Conservation (phyloP, 2,797 vertebrate species). For the Pagetopsis macropterus region DNA sequence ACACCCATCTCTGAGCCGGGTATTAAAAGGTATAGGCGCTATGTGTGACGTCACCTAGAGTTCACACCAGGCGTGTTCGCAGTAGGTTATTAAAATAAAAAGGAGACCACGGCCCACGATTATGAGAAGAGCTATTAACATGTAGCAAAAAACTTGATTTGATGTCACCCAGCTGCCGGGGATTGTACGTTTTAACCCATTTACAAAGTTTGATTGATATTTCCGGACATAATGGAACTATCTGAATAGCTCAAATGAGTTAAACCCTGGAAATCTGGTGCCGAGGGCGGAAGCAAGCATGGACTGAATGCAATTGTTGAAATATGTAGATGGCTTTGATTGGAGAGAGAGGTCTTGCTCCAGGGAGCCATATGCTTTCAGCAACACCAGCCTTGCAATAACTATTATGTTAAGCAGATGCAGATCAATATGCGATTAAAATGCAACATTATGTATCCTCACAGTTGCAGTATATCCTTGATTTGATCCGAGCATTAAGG, state of each 20-base stretch:
- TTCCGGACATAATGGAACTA: conserved; percentile 29
- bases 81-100: conserved; percentile 34
- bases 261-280: conserved; percentile 6
- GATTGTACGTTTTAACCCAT: conserved; percentile 24
- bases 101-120: background rate
- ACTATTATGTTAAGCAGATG: conserved; percentile 56
- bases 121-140: background rate
- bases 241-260: conserved; percentile 25
- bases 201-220: conserved; percentile 30
- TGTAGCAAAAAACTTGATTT: background rate
- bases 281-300: conserved; percentile 11
- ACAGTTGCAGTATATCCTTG: conserved; percentile 46
- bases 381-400: conserved; percentile 32
- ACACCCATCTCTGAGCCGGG: conserved; percentile 32
- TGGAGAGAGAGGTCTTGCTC: conserved; percentile 39
- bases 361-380: conserved; percentile 31
- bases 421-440: conserved; percentile 67
- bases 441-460: conserved; percentile 50
- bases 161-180: conserved; percentile 19
- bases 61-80: conserved; percentile 26
- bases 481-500: conserved; percentile 65
- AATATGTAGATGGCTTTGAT: conserved; percentile 45
- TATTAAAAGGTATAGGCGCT: conserved; percentile 49
- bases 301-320: conserved; percentile 22
- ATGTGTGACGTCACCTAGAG: conserved; percentile 25